Conservation (phyloP, 2,797 vertebrate species). For the Amblyraja radiata region DNA sequence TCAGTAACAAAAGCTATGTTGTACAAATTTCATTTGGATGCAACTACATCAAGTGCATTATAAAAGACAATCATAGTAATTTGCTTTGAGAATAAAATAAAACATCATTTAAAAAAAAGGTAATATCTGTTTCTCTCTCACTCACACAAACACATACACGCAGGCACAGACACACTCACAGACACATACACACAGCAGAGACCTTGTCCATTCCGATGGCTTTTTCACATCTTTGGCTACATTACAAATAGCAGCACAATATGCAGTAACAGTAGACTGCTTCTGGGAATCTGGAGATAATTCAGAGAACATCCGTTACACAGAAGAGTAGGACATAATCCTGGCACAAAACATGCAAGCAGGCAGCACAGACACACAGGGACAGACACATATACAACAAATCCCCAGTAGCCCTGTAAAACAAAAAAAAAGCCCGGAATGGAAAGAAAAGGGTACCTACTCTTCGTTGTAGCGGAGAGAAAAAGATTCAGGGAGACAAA, state of each 20-base stretch:
- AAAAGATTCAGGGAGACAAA: conserved; percentile 92
- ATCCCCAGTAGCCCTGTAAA: conserved; percentile 40
- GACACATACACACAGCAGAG: conserved; percentile 21
- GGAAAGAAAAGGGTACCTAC: conserved; percentile 83
- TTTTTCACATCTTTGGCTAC: conserved; percentile 48
- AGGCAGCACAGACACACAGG: conserved; percentile 52
- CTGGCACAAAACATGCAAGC: conserved; percentile 39
- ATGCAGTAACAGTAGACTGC: conserved; percentile 57
- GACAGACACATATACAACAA: conserved; percentile 46
- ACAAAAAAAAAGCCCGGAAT: conserved; percentile 45
- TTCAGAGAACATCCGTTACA: conserved; percentile 42
- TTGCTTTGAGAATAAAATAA: conserved; percentile 64
- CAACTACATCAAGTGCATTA: conserved; percentile 66
- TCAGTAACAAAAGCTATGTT: conserved; percentile 50
- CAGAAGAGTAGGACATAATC: conserved; percentile 34
- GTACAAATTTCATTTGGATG: conserved; percentile 64
- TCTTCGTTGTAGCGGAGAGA: conserved; percentile 98
- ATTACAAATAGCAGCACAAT: conserved; percentile 50
- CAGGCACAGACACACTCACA: conserved; percentile 47
- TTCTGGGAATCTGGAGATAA: conserved; percentile 57
- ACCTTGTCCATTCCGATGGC: conserved; percentile 21
- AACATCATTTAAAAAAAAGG: conserved; percentile 51
- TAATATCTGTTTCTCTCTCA: conserved; percentile 46
- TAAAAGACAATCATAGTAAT: conserved; percentile 70
- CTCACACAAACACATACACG: conserved; percentile 49